A percentile compares a stretch with the other conserved stretches of the same genome.
phyloP scores from a whole-genome alignment of 1,140 invertebrate species.

The Sitobion miscanthi region DNA sequence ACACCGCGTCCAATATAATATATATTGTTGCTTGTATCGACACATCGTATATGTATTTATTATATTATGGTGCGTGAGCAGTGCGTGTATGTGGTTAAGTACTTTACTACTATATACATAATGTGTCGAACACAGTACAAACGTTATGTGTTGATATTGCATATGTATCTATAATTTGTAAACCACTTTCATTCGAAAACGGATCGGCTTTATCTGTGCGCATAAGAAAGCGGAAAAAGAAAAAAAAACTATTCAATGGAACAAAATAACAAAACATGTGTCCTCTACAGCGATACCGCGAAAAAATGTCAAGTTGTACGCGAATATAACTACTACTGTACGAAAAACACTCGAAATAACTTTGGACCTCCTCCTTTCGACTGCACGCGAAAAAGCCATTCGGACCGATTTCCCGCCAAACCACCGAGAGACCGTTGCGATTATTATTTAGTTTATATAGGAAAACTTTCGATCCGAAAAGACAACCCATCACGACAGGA shows the following conservation, averaged over 20 bases:
- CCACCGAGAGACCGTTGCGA: not conserved
- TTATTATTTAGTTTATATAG: not conserved
- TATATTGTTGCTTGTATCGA: not conserved
- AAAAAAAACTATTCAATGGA: not conserved
- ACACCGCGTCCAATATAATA: not conserved
- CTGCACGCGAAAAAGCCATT: not conserved
- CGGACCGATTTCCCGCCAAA: not conserved
- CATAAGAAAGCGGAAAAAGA: not conserved
- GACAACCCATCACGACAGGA: not conserved
- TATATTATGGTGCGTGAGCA: not conserved
- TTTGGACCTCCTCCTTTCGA: no score
- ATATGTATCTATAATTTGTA: conserved; percentile 1
- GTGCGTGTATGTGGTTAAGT: not conserved
- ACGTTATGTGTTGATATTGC: not conserved
- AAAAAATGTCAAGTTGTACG: not conserved
- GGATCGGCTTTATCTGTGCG: not conserved
- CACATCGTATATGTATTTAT: not conserved
- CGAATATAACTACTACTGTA: no score
- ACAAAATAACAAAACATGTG: not conserved
- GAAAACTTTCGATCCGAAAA: not conserved
- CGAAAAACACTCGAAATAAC: not conserved
- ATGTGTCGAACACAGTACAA: not conserved
- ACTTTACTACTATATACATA: conserved; percentile 6
- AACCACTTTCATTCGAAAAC: not conserved
- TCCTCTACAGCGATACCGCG: not conserved